These are phyloP conservation scores for Choreutis nemorana DNA, from an alignment of 2,888 invertebrate species.

Conservation along the genomic window DNA sequence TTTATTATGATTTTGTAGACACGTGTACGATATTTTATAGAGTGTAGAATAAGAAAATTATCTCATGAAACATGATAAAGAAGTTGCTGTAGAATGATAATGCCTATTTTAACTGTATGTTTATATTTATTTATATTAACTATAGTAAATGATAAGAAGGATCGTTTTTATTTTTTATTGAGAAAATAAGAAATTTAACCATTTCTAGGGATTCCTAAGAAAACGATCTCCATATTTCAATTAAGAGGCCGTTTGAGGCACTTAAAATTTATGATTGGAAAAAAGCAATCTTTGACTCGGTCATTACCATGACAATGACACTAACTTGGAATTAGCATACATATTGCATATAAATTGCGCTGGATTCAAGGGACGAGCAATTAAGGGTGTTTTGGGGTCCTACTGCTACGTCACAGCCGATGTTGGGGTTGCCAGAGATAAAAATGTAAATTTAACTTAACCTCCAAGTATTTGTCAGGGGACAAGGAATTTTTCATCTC, in stretches of 20 bases:
- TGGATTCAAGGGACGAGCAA: slow-evolving; percentile 28
- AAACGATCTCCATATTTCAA: too few relatives aligned
- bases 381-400: slow-evolving; percentile 29
- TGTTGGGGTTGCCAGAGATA: slow-evolving; percentile 25
- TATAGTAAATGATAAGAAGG: too few relatives aligned
- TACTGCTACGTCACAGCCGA: slow-evolving; percentile 40
- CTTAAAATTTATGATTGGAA: slow-evolving; percentile 8
- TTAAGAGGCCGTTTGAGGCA: not conserved
- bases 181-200: too few relatives aligned
- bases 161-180: not conserved
- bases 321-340: slow-evolving; percentile 40
- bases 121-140: too few relatives aligned
- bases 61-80: too few relatives aligned
- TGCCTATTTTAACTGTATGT: too few relatives aligned
- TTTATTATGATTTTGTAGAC: too few relatives aligned
- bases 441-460: slow-evolving; percentile 31
- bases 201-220: too few relatives aligned
- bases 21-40: too few relatives aligned
- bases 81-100: too few relatives aligned
- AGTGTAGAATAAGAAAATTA: too few relatives aligned
- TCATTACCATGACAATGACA: slow-evolving; percentile 24
- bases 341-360: slow-evolving; percentile 46
- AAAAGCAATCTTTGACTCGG: slow-evolving; percentile 8
- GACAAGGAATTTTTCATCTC: slow-evolving; percentile 28
- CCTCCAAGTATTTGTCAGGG: slow-evolving; percentile 17